Percentiles rank a stretch among this genome's conserved stretches.
phyloP scores from a whole-genome alignment of 2,797 vertebrate species.

The Denticeps clupeoides region DNA sequence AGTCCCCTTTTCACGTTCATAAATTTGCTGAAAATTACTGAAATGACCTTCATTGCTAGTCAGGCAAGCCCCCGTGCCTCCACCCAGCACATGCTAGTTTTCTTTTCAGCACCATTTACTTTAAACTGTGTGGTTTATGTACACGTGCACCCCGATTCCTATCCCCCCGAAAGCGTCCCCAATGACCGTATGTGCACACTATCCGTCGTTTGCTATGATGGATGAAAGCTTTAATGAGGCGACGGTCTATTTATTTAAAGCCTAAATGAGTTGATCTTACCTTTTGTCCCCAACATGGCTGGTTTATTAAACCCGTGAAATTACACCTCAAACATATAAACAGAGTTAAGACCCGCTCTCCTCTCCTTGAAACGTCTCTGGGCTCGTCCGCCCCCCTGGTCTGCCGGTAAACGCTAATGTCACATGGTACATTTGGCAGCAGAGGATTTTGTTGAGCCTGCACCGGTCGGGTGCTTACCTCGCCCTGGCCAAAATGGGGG shows the following conservation, averaged over 20 bases:
- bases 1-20: conserved; percentile 46
- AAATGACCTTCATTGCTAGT: no score
- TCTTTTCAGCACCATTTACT: conserved; percentile 55
- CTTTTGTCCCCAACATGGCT: conserved; percentile 1
- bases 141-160: conserved; percentile 28
- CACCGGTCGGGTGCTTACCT: no score
- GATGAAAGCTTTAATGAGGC: conserved; percentile 4
- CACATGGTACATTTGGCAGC: no score
- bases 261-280: conserved; percentile 5
- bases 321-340: background rate
- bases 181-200: no score
- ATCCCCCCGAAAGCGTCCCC: no score
- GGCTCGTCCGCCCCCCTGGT: background rate
- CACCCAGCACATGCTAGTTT: conserved; percentile 22
- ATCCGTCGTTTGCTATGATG: background rate
- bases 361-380: background rate
- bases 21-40: no score
- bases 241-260: conserved; percentile 5
- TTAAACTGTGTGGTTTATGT: conserved; percentile 41
- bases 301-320: conserved; percentile 4
- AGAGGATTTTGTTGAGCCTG: no score
- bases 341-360: background rate
- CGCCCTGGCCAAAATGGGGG: conserved; percentile 33
- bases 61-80: no score
- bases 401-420: no score